Evolutionary conservation across 2,113 vertebrate species (phyloP), one percentile per base, ranked within the genome.

Genomic region (Oncorhynchus gorbuscha): DNA sequence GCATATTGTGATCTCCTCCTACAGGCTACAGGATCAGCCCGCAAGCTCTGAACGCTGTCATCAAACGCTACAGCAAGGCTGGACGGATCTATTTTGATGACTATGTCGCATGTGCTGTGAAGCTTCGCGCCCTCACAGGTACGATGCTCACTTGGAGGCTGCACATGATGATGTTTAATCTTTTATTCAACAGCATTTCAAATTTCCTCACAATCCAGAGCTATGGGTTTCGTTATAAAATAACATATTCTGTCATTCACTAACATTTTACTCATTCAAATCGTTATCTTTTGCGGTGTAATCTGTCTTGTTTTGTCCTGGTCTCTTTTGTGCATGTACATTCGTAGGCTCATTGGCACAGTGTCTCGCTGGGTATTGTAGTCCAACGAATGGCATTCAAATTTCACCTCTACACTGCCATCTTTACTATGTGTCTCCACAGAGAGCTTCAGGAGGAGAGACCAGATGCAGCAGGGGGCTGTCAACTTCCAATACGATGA

Each of bases 31-130:
- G 94, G 16, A 8, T 97, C 86, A 97, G 94, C 68, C 94, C 94
- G 35, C 93, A 94, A 30, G 90, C 92, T 2, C 83, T 97, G 80
- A 93, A 84, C 48, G 79, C 73, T 5, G 94, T 98, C 75, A 82
- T 96, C 70, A 95, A 93, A 78, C 95, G 96, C 84, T 98, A 96
- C 83, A 96, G 90, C 89, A 96, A 93, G 86, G 92, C 86, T 26
- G 96, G 96, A 51, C 90, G 92, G 39, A 94, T 97, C 83, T 95
- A 83, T 87, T 98, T 98, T 58, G 96, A 98, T 74, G 96, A 98
- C 87, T 98, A 96, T 62, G 95, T 98, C 81, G 94, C 96, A n/a
- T 98, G 96, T 87, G 96, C 94, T 70, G 94, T 98, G 69, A 97
- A 94, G 80, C 93, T 97, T 71, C 88, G 93, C 6, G 80, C 95